Evolutionary conservation across 2,113 vertebrate species (phyloP), one percentile per base, ranked within the genome.

Genomic region (Psilopsiagon aymara): DNA sequence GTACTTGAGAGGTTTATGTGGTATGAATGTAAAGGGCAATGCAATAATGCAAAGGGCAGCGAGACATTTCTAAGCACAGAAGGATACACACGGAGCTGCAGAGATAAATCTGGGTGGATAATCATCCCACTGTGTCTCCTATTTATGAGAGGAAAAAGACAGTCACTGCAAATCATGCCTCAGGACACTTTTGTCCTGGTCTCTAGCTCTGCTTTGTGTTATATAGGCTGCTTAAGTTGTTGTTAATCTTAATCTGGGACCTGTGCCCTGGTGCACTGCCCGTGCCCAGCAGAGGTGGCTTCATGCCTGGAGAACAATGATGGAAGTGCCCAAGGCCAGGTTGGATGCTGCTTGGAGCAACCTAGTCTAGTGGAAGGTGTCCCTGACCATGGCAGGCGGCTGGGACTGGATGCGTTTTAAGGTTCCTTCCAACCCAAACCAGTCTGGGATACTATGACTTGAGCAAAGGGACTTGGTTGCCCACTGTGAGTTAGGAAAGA

Each of bases 21-120:
- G 82, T 91, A 96, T 86, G 95, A 96, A 96, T 95, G 94, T 96
- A 97, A 97, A 97, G 96, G 96, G 95, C 95, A 97, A 96, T 84
- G 95, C 96, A 96, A 96, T 97, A 96, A 96, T 87, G 78, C 96
- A 97, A 96, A 97, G 96, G 96, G 96, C 96, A 97, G 80, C 0
- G 74, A 97, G 96, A 97, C 94, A 96, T 96, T 96, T 96, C 95
- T 96, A 94, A 97, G 94, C 94, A 10, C 91, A 77, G 96, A 95
- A 95, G 95, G 92, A 91, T 89, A 94, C 94, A 94, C 92, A 74
- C 2, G 19, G 89, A 89, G 91, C 95, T 77, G 92, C 33, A 64
- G 94, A 94, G 95, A 97, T 96, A 96, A 96, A 96, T 96, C 96
- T 95, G 91, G 95, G 77, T 0, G 37, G 86, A 74, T 97, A 96